A percentile compares a stretch with the other conserved stretches of the same genome.
These are phyloP conservation scores for Brachionus manjavacas DNA, from an alignment of 1,140 invertebrate genomes.

Conservation along the genomic window DNA sequence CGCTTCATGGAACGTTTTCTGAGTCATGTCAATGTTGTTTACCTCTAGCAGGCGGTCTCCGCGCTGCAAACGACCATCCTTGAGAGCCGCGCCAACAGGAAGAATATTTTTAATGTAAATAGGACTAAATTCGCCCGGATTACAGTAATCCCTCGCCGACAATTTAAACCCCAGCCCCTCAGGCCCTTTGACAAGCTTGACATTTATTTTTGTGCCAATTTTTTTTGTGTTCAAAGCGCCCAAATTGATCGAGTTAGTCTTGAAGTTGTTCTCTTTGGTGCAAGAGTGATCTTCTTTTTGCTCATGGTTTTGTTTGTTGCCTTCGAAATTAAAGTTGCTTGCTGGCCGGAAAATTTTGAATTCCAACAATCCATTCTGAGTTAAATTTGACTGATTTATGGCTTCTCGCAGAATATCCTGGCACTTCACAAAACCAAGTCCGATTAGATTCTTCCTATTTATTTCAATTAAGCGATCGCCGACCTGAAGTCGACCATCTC, in stretches of 20 bases:
- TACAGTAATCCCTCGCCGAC: constrained; percentile 73
- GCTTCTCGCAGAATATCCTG: constrained; percentile 73
- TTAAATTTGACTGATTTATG: constrained; percentile 59
- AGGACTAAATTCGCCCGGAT: constrained; percentile 70
- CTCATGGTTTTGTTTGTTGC: neutral
- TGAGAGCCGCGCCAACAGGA: constrained; percentile 89
- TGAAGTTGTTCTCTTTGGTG: neutral
- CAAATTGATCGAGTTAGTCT: constrained; percentile 33
- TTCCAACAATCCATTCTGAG: constrained; percentile 1
- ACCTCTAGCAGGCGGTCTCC: constrained; percentile 83
- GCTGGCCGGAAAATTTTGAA: neutral
- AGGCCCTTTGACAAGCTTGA: constrained; percentile 46
- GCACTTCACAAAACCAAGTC: constrained; percentile 67
- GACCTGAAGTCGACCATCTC: constrained; percentile 71
- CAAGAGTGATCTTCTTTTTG: neutral
- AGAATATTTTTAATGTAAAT: constrained; percentile 98
- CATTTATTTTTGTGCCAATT: constrained; percentile 40
- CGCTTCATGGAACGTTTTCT: constrained; percentile 84
- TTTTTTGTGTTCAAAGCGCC: constrained; percentile 36
- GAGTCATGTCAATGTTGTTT: constrained; percentile 77
- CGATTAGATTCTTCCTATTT: constrained; percentile 71
- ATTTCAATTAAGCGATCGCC: constrained; percentile 81
- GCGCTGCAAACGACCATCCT: constrained; percentile 81
- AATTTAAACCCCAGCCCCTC: constrained; percentile 88
- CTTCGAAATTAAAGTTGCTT: neutral